These are phyloP conservation scores for Rhimphoctona megacephalus DNA, from an alignment of 2,888 invertebrate genomes.

Conservation along the genomic window DNA sequence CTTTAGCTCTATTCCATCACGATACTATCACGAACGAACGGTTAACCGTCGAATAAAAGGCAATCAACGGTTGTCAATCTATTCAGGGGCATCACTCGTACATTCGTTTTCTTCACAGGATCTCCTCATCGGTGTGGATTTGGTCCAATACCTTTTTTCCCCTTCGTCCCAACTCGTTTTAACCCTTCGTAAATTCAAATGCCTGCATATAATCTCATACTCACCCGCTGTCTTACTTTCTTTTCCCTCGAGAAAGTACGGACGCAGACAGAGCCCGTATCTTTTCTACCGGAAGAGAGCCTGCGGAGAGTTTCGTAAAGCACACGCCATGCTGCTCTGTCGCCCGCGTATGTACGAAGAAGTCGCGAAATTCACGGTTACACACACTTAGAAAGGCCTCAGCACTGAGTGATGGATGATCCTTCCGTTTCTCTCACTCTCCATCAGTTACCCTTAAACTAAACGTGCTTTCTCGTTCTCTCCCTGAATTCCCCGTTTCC, in stretches of 20 bases:
- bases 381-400: constrained; percentile 49
- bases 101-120: constrained; percentile 17
- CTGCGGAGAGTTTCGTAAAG: constrained; percentile 51
- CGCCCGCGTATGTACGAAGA: constrained; percentile 30
- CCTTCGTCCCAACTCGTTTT: neutral
- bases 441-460: constrained; percentile 40
- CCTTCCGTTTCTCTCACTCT: constrained; percentile 70
- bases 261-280: constrained; percentile 32
- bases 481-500: constrained; percentile 75
- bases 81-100: constrained; percentile 18
- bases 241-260: constrained; percentile 22
- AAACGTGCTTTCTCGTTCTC: constrained; percentile 74
- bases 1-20: neutral
- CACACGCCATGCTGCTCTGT: constrained; percentile 44
- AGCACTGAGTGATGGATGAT: constrained; percentile 68
- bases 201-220: constrained; percentile 1
- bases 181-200: constrained; percentile 56
- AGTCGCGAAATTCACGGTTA: constrained; percentile 55
- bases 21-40: constrained; percentile 5
- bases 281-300: constrained; percentile 44
- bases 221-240: constrained; percentile 25
- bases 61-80: constrained; percentile 86
- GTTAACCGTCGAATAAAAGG: constrained; percentile 84
- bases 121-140: constrained; percentile 39
- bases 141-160: neutral